A percentile compares a stretch with the other conserved stretches of the same genome.
These are phyloP conservation scores for Drosophila melanogaster DNA, from an alignment of 1,140 invertebrate genomes.

Conservation along the genomic window Release_6_plus_ISO1_MT NT_033777.3:9177001-9177500, in stretches of 20 bases:
- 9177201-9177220: constrained; percentile 62
- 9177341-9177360: constrained; percentile 30
- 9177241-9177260: constrained; percentile 5
- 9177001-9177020: background rate
- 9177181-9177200: constrained; percentile 3
- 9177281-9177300: constrained; percentile 24
- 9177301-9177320: constrained; percentile 43
- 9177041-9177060: constrained; percentile 11
- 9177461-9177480: constrained; percentile 35
- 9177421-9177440: constrained; percentile 40
- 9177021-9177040: constrained; percentile 2
- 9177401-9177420: background rate
- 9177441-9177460: constrained; percentile 27
- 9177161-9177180: background rate
- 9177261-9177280: constrained; percentile 2
- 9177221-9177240: constrained; percentile 69
- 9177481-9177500: constrained; percentile 76
- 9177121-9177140: constrained; percentile 47
- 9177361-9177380: background rate
- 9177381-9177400: background rate
- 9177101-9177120: constrained; percentile 80
- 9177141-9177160: constrained; percentile 33
- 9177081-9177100: constrained; percentile 72
- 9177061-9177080: constrained; percentile 37
- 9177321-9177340: constrained; percentile 76